phyloP scores from a whole-genome alignment of 2,888 invertebrate genomes.

The Aproaerema taeniolella region DNA sequence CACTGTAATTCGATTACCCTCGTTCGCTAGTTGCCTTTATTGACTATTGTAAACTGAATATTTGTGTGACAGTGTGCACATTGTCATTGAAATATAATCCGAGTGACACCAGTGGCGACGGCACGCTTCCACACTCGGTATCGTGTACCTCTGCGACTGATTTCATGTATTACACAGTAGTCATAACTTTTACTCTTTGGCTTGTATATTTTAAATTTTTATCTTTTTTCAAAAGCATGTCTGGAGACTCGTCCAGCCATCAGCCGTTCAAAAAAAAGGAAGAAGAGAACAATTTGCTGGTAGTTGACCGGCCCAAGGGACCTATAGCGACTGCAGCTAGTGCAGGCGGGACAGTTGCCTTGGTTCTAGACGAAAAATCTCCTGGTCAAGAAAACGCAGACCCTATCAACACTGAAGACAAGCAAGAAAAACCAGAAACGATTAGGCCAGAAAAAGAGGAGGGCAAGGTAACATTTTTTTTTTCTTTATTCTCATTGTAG shows the following conservation, averaged over 20 bases:
- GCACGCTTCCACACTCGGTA: background rate
- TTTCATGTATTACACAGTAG: constrained; percentile 21
- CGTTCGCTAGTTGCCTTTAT: constrained; percentile 21
- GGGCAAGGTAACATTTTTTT: constrained; percentile 31
- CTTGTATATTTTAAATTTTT: constrained; percentile 14
- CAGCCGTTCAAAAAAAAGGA: constrained; percentile 53
- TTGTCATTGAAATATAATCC: constrained; percentile 23
- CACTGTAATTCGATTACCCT: constrained; percentile 22
- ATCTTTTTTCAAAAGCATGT: constrained; percentile 49
- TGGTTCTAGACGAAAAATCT: constrained; percentile 24
- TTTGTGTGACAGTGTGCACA: constrained; percentile 20
- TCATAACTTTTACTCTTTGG: constrained; percentile 14
- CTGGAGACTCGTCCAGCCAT: constrained; percentile 53
- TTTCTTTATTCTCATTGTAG: too few relatives aligned
- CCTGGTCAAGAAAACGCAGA: constrained; percentile 28
- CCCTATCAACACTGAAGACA: constrained; percentile 36
- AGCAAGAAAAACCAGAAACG: constrained; percentile 45
- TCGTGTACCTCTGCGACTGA: constrained; percentile 20
- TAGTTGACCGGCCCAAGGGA: constrained; percentile 36
- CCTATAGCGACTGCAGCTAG: constrained; percentile 28
- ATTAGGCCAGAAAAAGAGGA: constrained; percentile 40
- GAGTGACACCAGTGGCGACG: constrained; percentile 5
- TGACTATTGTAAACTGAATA: constrained; percentile 36
- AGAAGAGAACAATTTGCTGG: constrained; percentile 44
- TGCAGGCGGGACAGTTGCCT: constrained; percentile 24